Evolutionary conservation across 2,888 invertebrate species (phyloP).

Genomic region (Macropis europaea): DNA sequence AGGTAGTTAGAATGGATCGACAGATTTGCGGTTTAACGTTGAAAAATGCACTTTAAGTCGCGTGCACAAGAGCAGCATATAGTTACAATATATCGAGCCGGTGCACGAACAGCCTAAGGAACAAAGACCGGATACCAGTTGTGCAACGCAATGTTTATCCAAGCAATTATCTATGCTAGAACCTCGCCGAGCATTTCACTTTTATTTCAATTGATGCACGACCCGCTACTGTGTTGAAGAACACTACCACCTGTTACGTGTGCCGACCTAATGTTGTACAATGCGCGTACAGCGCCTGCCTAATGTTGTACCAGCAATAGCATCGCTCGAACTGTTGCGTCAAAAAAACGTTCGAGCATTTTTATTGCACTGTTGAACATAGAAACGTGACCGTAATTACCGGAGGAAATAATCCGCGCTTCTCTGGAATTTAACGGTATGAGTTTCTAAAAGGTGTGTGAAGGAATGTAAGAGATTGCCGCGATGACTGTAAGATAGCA

Average conservation of each 20-base stretch:
- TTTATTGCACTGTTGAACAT: not conserved
- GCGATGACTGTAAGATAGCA: too few relatives aligned
- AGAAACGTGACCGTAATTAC: too few relatives aligned
- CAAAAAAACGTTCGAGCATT: not conserved
- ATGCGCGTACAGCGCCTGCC: not conserved
- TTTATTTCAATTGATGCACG: conserved; percentile 61
- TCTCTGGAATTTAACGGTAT: too few relatives aligned
- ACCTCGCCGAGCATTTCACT: conserved; percentile 69
- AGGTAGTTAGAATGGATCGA: not conserved
- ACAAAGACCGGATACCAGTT: conserved; percentile 74
- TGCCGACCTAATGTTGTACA: not conserved
- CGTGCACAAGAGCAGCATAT: conserved; percentile 2
- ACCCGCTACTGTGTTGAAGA: conserved; percentile 1
- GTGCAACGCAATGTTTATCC: conserved; percentile 72
- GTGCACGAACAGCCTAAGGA: conserved; percentile 34
- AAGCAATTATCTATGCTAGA: conserved; percentile 71
- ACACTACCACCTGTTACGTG: conserved; percentile 47
- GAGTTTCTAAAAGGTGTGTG: too few relatives aligned
- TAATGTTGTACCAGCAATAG: too few relatives aligned
- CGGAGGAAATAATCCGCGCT: too few relatives aligned
- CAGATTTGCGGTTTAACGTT: not conserved
- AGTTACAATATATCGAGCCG: not conserved
- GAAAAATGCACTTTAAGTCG: not conserved
- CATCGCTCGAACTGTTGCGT: not conserved
- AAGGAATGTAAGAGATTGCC: too few relatives aligned